These are phyloP conservation scores for Chrysogorgia sp. DNA, from an alignment of 92 coral and sea anemone genomes.

Conservation along the genomic window DNA sequence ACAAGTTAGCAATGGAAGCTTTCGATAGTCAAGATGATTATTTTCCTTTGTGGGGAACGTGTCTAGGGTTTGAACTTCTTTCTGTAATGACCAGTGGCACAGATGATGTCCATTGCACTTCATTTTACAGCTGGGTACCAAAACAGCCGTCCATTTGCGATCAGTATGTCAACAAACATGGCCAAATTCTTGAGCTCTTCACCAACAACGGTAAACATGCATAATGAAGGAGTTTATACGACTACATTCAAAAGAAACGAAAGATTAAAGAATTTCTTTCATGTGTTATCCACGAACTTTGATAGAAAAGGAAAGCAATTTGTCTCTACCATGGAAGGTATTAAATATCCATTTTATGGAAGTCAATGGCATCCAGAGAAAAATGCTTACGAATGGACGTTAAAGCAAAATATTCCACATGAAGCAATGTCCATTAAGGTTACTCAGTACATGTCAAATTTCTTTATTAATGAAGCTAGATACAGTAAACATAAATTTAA, in stretches of 20 bases:
- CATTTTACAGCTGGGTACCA: too few relatives aligned
- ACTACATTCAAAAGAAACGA: conserved; percentile 55
- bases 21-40: conserved; percentile 75
- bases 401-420: conserved; percentile 66
- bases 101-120: conserved; percentile 51
- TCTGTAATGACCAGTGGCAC: conserved; percentile 68
- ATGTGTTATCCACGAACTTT: conserved; percentile 69
- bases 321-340: conserved; percentile 84
- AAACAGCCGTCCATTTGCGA: too few relatives aligned
- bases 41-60: conserved; percentile 96
- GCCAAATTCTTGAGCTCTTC: conserved; percentile 43
- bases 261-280: conserved; percentile 50
- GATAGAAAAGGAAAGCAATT: conserved; percentile 70
- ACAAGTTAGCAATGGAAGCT: conserved; percentile 79
- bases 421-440: too few relatives aligned
- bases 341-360: conserved; percentile 53
- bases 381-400: conserved; percentile 73
- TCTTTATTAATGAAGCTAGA: too few relatives aligned
- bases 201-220: conserved; percentile 69
- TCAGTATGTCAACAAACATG: conserved; percentile 54
- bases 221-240: conserved; percentile 40
- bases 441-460: too few relatives aligned
- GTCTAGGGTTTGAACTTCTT: conserved; percentile 85
- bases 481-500: too few relatives aligned
- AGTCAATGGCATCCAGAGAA: conserved; percentile 93